These are phyloP conservation scores for Gymnarchus niloticus DNA, from an alignment of 2,113 vertebrate species.

Conservation along the genomic window DNA sequence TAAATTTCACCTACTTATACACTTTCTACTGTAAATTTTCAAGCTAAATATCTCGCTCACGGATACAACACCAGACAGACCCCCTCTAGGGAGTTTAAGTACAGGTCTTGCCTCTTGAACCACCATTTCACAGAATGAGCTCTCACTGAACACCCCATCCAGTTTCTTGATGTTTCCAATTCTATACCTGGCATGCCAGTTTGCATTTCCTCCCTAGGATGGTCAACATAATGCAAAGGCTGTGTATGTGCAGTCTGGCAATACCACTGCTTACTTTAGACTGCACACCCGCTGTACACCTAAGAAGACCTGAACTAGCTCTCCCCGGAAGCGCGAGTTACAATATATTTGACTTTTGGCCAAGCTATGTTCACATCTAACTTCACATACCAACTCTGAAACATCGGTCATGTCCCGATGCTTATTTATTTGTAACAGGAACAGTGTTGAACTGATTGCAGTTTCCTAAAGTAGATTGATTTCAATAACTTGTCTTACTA, in stretches of 20 bases:
- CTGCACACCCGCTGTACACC: neutral
- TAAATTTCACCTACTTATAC: neutral
- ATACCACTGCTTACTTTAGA: neutral
- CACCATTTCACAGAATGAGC: neutral
- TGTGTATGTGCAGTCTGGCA: neutral
- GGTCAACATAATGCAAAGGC: neutral
- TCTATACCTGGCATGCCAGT: too few species aligned
- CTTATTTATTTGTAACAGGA: neutral
- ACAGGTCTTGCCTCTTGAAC: neutral
- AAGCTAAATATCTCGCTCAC: neutral
- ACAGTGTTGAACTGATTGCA: neutral
- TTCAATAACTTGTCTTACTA: neutral
- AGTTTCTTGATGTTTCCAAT: neutral
- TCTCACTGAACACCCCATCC: neutral
- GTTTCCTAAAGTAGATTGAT: neutral
- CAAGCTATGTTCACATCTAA: too few species aligned
- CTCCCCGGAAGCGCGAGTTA: too few species aligned
- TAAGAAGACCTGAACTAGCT: neutral
- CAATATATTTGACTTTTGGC: too few species aligned
- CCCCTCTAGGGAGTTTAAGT: neutral
- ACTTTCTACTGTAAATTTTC: neutral
- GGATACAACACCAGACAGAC: neutral
- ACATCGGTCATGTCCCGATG: neutral
- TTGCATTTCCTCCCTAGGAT: neutral
- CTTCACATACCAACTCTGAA: neutral